Evolutionary conservation across 1,140 invertebrate genomes (phyloP), one percentile per base, ranked within the genome.

Genomic region (Goniozus legneri): DNA sequence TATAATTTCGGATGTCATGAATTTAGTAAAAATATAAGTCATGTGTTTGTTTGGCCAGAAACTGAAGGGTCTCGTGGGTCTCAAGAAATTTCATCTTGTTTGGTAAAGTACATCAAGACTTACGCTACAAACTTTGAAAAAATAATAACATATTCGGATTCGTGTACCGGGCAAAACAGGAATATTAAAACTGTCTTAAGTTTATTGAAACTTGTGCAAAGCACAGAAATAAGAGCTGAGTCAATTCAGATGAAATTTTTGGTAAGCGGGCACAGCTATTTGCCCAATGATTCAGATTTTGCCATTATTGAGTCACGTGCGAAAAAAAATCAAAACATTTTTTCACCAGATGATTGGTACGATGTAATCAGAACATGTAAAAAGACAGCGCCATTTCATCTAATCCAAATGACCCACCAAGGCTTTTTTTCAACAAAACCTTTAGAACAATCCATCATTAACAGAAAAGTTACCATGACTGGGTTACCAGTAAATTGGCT

Each of bases 1-100:
- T 52, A 53, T 41, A 59, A 58, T 45, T 58, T 58, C 7, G 52
- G 56, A 37, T 44, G 34, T 35, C 27, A 58, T 41, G 42, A 24
- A 37, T 49, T 55, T 19, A 51, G 47, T 49, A 45, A 52, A 41
- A 37, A 44, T 20, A 48, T 22, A 30, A 34, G 43, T 24, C 38
- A 39, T 33, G 50, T 56, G 50, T 50, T 53, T 38, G 45, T 37
- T 20, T 56, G 50, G 54, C 39, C 44, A 40, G 50, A 53, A 54
- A 54, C 51, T 16, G 30, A 41, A 32, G 56, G 31, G 37, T 54
- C 44, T 32, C 49, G 49, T 40, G 46, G 45, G 21, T 42, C 45
- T 31, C 19, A 50, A 16, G 49, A 58, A 49, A 41, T 55, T 37
- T 45, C 46, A 16, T 53, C 47, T 14, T 50, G 43, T 15, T n/a